Conservation (phyloP, 2,797 vertebrate species). For the Oryzias dopingdopingensis region DNA sequence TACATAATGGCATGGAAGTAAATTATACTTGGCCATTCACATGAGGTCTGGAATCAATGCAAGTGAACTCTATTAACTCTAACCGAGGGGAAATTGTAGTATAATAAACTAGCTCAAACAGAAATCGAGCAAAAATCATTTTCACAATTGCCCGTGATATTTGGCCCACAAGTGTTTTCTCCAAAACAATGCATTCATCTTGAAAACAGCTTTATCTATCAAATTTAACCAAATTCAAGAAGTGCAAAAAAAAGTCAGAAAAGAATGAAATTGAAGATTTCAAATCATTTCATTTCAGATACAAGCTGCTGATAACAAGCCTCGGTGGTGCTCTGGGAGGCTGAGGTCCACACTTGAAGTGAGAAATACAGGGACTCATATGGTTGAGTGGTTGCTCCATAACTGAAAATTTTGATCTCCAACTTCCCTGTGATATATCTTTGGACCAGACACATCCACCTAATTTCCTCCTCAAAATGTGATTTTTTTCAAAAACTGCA, state of each 20-base stretch:
- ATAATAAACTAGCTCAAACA: constrained; percentile 47
- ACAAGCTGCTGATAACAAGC: constrained; percentile 44
- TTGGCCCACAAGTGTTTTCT: constrained; percentile 23
- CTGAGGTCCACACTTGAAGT: constrained; percentile 19
- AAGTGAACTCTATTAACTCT: constrained; percentile 57
- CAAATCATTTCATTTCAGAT: constrained; percentile 35
- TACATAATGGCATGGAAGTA: constrained; percentile 40
- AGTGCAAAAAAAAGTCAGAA: constrained; percentile 8
- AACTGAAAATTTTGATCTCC: no score
- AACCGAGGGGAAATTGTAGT: constrained; percentile 29
- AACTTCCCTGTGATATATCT: no score
- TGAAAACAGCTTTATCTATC: constrained; percentile 21
- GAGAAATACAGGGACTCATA: no score
- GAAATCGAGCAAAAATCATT: constrained; percentile 42
- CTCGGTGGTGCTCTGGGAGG: constrained; percentile 41
- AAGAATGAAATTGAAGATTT: constrained; percentile 21
- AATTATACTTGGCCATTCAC: constrained; percentile 48
- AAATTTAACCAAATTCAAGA: constrained; percentile 25
- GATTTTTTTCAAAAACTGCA: no score
- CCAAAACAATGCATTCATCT: constrained; percentile 29
- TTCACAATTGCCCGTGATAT: constrained; percentile 35
- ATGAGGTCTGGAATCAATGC: constrained; percentile 50
- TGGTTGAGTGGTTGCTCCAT: no score
- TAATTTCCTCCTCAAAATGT: no score
- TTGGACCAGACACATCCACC: no score